Percentiles rank a stretch among this genome's conserved stretches.
phyloP scores from a whole-genome alignment of 2,113 vertebrate species.

The Dasyurus viverrinus region DNA sequence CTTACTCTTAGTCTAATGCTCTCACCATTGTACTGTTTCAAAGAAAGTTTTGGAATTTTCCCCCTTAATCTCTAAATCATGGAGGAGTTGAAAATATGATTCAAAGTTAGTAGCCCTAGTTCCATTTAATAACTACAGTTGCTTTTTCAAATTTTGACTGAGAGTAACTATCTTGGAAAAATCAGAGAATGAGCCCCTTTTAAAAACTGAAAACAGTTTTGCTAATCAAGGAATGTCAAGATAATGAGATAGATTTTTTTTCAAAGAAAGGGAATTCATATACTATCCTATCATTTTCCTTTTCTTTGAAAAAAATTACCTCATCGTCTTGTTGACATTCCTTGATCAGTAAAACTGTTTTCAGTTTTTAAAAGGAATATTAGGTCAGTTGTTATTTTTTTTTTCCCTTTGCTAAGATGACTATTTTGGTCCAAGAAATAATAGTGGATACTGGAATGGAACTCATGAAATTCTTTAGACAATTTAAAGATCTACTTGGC shows the following conservation, averaged over 20 bases:
- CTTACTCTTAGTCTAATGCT: neutral
- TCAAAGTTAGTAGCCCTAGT: neutral
- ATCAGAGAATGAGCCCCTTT: neutral
- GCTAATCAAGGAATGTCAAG: neutral
- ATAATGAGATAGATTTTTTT: neutral
- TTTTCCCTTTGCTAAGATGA: neutral
- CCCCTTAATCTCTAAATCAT: neutral
- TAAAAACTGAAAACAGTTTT: neutral
- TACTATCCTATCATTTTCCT: too few species aligned
- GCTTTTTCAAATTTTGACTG: neutral
- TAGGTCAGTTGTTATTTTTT: neutral
- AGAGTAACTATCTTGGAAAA: neutral
- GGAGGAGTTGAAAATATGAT: slow-evolving; percentile 6
- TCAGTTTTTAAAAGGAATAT: neutral
- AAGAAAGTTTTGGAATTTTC: neutral
- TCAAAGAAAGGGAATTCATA: too few species aligned
- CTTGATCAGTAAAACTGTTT: neutral
- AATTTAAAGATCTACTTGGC: neutral
- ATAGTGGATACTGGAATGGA: neutral
- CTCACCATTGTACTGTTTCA: neutral
- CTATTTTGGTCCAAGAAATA: neutral
- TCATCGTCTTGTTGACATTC: neutral
- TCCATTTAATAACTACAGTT: neutral
- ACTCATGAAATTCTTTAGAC: neutral
- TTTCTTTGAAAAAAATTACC: neutral